Evolutionary conservation across 2,888 invertebrate genomes (phyloP).

Genomic region (Coenonympha arcania): DNA sequence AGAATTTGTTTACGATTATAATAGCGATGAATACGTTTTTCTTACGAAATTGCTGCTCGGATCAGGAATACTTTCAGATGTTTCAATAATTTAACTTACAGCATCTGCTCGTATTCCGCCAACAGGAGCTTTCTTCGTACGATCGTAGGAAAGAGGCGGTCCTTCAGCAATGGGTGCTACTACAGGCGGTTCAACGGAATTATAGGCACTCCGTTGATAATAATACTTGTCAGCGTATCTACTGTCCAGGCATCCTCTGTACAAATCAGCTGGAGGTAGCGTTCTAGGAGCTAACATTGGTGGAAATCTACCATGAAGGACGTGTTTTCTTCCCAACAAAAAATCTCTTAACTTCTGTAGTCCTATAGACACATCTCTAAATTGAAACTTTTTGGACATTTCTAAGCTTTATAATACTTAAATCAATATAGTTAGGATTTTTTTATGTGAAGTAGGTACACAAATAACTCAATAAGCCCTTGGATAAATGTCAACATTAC

Average conservation of each 20-base stretch:
- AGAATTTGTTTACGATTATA: too few species aligned
- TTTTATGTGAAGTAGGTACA: too few species aligned
- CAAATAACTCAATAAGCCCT: too few species aligned
- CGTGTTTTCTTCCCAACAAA: constrained; percentile 50
- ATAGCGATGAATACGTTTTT: too few species aligned
- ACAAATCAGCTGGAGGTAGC: constrained; percentile 50
- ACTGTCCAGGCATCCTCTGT: constrained; percentile 47
- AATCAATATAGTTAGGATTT: too few species aligned
- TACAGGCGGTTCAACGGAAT: constrained; percentile 55
- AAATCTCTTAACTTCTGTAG: constrained; percentile 46
- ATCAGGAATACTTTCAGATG: too few species aligned
- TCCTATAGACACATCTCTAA: constrained; percentile 47
- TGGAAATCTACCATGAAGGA: constrained; percentile 45
- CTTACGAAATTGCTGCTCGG: too few species aligned
- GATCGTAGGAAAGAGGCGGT: constrained; percentile 32
- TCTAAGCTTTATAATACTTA: neutral
- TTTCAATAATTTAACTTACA: constrained; percentile 32
- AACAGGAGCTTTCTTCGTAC: constrained; percentile 28
- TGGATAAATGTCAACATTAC: too few species aligned
- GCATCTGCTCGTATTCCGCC: constrained; percentile 37
- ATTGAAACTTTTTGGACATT: constrained; percentile 34
- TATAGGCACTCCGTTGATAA: constrained; percentile 36
- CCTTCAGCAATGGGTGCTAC: constrained; percentile 54
- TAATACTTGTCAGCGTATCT: constrained; percentile 53
- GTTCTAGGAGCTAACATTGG: constrained; percentile 46